Evolutionary conservation across 2,113 vertebrate species (phyloP).

Genomic region (Otolemur garnettii): DNA sequence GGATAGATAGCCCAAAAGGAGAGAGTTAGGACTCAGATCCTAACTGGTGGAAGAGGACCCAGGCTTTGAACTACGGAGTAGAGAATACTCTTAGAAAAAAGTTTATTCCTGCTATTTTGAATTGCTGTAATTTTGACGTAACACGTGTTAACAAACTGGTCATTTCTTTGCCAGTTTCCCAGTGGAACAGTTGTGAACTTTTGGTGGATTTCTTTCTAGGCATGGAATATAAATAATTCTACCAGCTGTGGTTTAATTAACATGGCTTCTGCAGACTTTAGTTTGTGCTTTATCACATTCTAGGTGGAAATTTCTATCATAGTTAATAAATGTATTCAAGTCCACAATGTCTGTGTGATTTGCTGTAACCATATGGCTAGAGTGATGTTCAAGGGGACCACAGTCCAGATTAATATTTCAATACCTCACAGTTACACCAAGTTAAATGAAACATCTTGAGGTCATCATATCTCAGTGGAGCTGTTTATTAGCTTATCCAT

Average conservation of each 20-base stretch:
- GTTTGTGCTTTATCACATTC: background rate
- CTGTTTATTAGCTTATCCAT: conserved; percentile 72
- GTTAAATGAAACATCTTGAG: conserved; percentile 47
- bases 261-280: background rate
- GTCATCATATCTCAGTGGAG: conserved; percentile 47
- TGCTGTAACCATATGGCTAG: background rate
- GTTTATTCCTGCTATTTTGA: background rate
- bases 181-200: background rate
- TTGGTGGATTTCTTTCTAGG: background rate
- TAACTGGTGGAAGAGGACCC: background rate
- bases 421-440: background rate
- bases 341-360: background rate
- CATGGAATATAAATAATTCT: conserved; percentile 12
- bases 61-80: background rate
- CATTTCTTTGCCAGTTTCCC: background rate
- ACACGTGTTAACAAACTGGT: background rate
- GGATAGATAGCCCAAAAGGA: background rate
- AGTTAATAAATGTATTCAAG: background rate
- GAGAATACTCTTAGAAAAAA: background rate
- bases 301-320: background rate
- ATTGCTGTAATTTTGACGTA: background rate
- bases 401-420: background rate
- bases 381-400: background rate
- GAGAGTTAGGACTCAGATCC: background rate
- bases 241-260: conserved; percentile 44